Evolutionary conservation across 2,113 vertebrate genomes (phyloP).

Genomic region (Oriolus oriolus): DNA sequence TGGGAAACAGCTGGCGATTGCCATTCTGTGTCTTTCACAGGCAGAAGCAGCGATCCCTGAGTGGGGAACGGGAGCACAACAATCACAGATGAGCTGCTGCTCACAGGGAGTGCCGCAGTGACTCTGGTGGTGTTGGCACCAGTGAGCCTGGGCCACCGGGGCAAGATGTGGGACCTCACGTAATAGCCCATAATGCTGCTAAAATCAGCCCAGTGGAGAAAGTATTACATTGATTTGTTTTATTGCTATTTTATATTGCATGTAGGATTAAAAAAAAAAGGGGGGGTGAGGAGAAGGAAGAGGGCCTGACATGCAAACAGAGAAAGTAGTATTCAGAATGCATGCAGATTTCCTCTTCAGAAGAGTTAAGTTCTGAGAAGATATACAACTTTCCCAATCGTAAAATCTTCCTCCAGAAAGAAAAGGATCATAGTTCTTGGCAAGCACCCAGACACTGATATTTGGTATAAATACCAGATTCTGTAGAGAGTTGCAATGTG

Average conservation of each 20-base stretch:
- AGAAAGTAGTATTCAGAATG: background rate
- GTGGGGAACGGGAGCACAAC: background rate
- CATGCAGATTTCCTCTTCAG: background rate
- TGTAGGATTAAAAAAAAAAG: background rate
- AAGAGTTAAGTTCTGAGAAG: background rate
- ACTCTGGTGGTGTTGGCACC: background rate
- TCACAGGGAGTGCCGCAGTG: background rate
- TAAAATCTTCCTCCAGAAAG: background rate
- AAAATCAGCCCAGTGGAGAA: background rate
- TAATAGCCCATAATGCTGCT: background rate
- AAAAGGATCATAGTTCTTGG: background rate
- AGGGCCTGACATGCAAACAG: background rate
- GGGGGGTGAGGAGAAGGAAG: background rate
- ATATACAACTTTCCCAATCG: background rate
- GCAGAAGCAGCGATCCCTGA: background rate
- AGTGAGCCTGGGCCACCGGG: background rate
- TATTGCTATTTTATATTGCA: background rate
- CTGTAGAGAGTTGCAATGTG: background rate
- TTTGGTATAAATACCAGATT: background rate
- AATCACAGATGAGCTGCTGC: background rate
- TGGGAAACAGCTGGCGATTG: background rate
- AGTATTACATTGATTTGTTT: background rate
- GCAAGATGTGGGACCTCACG: fast-evolving
- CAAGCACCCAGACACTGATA: background rate
- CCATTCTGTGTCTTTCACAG: background rate